Evolutionary conservation across 1,140 invertebrate species (phyloP).

Genomic region (Andricus grossulariae): DNA sequence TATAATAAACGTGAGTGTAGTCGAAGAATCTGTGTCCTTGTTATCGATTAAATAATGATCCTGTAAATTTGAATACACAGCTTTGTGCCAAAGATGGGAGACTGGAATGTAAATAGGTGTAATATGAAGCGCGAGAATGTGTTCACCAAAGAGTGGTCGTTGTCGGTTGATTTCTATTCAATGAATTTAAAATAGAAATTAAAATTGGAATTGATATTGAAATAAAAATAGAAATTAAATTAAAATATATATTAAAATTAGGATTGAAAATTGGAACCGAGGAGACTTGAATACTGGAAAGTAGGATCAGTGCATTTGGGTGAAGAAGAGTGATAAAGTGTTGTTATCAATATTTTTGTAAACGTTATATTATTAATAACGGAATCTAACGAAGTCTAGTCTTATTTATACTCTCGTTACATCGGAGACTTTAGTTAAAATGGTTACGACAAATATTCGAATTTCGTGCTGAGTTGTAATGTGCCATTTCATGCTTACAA

Average conservation of each 20-base stretch:
- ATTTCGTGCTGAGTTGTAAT: slow-evolving; percentile 52
- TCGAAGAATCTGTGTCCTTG: neutral
- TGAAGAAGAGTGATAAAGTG: slow-evolving; percentile 46
- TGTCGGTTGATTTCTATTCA: slow-evolving; percentile 18
- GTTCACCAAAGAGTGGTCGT: slow-evolving; percentile 66
- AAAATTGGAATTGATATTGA: neutral
- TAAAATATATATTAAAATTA: neutral
- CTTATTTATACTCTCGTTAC: slow-evolving; percentile 68
- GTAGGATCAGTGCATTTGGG: slow-evolving; percentile 25
- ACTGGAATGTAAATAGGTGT: slow-evolving; percentile 62
- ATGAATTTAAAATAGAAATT: slow-evolving; percentile 29
- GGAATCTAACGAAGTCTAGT: slow-evolving; percentile 66
- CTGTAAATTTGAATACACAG: slow-evolving; percentile 45
- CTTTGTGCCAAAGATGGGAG: slow-evolving; percentile 69
- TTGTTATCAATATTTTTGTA: slow-evolving; percentile 49
- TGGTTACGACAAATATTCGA: slow-evolving; percentile 39
- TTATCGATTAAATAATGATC: slow-evolving; percentile 30
- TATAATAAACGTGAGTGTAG: slow-evolving; percentile 8
- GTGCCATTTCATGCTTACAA: slow-evolving; percentile 40
- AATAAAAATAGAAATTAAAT: neutral
- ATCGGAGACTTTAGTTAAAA: slow-evolving; percentile 43
- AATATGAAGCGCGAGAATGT: slow-evolving; percentile 46
- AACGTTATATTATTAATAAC: slow-evolving; percentile 54
- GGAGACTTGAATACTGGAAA: neutral
- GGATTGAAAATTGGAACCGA: neutral